Base-by-base conservation (phyloP, 2,797 vertebrate species). In the Sebastes kiyomatsui region DNA sequence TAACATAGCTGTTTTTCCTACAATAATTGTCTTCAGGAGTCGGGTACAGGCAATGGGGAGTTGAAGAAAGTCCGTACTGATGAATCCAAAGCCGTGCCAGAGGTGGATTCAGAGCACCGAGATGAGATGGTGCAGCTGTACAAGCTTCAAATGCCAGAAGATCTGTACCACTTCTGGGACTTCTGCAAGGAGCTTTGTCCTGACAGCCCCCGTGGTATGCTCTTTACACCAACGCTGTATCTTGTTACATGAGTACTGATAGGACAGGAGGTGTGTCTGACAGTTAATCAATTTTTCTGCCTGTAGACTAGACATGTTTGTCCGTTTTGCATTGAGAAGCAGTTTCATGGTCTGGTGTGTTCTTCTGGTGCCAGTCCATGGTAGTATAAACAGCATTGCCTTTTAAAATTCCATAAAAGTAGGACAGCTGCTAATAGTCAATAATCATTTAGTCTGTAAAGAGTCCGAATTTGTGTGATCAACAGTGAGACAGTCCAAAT, bases 151-250 rank as follows among this genome's bases (percentile, higher is more conserved):
- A 96, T 99, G 93, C 98, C 98, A 27, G 97, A 97, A 75, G 98
- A 99, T 83, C 96, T 99, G 84, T 99, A 96, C 81, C 96, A 97
- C 64, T 98, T 99, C 72, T 99, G 98, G 98, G 96, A 96, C 67
- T 97, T 99, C 88, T 99, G 98, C 93, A 95, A 96, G 77, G 95
- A 95, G 0, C 93, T 98, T 65, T 86, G 94, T 82, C 93, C 96
- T 12, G 96, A 96, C 54, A 93, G 95, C 71, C 97, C 98, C 13
- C 86, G 94, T 85, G 97, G 98, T 99, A 93, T 77, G 93, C 80
- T 73, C 1, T 49, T 3, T 32, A 22, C 38, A 46, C 20, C 20
- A 25, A 14, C 10, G 2, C 3, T 59, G 8, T 10, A 13, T 75
- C 20, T 65, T 33, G n/a, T 76, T 67, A 18, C 69, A 46, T 1